These are phyloP conservation scores for Poeciliopsis prolifica DNA, from an alignment of 2,113 vertebrate genomes.

Conservation along the genomic window DNA sequence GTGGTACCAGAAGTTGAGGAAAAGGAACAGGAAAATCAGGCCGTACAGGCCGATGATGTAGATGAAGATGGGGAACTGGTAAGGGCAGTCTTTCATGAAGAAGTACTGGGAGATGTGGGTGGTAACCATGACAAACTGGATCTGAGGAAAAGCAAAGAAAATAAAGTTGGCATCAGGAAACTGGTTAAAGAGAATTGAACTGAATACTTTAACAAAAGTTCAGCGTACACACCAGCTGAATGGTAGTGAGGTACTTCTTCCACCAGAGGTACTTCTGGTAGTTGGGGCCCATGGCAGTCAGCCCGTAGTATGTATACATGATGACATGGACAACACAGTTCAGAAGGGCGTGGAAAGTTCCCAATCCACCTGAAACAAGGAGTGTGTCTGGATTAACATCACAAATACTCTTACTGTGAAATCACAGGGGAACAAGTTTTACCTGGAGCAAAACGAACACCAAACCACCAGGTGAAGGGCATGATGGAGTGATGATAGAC, in stretches of 20 bases:
- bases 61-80: slow-evolving; percentile 91
- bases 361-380: slow-evolving; percentile 86
- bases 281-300: slow-evolving; percentile 90
- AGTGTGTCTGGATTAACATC: neutral
- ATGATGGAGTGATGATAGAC: slow-evolving; percentile 98
- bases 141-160: slow-evolving; percentile 72
- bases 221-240: slow-evolving; percentile 88
- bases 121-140: slow-evolving; percentile 91
- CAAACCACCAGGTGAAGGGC: slow-evolving; percentile 99
- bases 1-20: slow-evolving; percentile 97
- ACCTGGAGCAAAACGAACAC: slow-evolving; percentile 96
- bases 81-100: slow-evolving; percentile 90
- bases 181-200: neutral
- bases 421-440: slow-evolving; percentile 14
- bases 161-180: neutral
- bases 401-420: neutral
- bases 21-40: slow-evolving; percentile 89
- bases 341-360: slow-evolving; percentile 95
- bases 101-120: slow-evolving; percentile 92
- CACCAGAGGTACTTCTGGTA: slow-evolving; percentile 96
- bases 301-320: slow-evolving; percentile 96
- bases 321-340: slow-evolving; percentile 93
- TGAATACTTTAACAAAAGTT: neutral
- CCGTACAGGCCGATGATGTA: slow-evolving; percentile 92
- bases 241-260: slow-evolving; percentile 95